Evolutionary conservation across 1,140 invertebrate genomes (phyloP).

Genomic region (Ceratina australensis): DNA sequence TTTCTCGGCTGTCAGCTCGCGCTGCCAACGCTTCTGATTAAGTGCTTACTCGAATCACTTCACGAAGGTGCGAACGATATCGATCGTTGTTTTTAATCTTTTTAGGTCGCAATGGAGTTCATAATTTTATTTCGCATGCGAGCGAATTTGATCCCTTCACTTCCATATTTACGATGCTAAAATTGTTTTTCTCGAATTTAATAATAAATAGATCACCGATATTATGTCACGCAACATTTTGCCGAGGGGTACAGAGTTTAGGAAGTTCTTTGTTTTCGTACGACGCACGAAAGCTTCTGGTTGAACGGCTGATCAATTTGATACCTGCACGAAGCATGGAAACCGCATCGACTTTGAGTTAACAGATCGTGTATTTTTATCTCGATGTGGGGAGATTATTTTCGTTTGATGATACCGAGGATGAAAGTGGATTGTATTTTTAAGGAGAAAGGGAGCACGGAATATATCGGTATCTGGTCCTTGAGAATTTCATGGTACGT

Average conservation of each 20-base stretch:
- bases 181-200: no score
- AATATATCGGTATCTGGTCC: no score
- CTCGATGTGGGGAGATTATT: neutral
- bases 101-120: no score
- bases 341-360: neutral
- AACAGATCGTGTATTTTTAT: neutral
- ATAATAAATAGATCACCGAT: no score
- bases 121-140: no score
- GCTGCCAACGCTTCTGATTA: neutral
- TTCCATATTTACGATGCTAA: no score
- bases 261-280: constrained; percentile 8
- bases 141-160: no score
- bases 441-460: neutral
- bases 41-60: neutral
- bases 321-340: neutral
- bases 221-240: neutral
- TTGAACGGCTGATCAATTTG: constrained; percentile 1
- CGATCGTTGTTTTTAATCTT: no score
- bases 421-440: constrained; percentile 4
- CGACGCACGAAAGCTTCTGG: neutral
- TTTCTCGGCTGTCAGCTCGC: neutral
- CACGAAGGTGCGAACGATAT: neutral
- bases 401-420: neutral
- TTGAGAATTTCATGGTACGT: no score
- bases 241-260: constrained; percentile 1